A percentile compares a stretch with the other conserved stretches of the same genome.
Evolutionary conservation across 2,888 invertebrate species (phyloP).

Genomic region (Andrena trimmerana): DNA sequence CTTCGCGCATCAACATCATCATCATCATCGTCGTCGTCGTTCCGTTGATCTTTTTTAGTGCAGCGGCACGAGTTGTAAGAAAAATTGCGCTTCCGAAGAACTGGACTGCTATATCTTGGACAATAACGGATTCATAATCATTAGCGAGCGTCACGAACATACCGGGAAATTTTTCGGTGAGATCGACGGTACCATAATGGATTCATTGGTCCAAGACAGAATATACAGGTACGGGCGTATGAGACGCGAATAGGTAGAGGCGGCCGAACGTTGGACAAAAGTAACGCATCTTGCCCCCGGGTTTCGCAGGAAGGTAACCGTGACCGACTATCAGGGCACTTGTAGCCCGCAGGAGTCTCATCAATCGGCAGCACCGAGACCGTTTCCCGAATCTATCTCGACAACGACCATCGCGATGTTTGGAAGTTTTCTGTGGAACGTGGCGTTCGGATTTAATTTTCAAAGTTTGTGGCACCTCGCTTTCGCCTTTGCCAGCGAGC

Average conservation of each 20-base stretch:
- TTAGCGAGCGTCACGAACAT: conserved; percentile 94
- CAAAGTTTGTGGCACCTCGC: conserved; percentile 80
- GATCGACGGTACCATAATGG: conserved; percentile 97
- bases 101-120: conserved; percentile 97
- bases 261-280: too few relatives aligned
- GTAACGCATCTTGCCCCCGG: neutral
- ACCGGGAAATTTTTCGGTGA: conserved; percentile 97
- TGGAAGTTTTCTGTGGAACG: conserved; percentile 78
- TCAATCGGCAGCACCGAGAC: conserved; percentile 83
- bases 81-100: conserved; percentile 94
- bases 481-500: conserved; percentile 75
- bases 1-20: neutral
- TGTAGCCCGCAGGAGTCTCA: conserved; percentile 87
- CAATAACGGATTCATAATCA: conserved; percentile 97
- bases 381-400: conserved; percentile 73
- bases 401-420: conserved; percentile 70
- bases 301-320: conserved; percentile 89
- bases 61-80: conserved; percentile 90
- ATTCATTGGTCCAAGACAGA: conserved; percentile 95
- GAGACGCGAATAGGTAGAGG: neutral
- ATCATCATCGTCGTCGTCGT: neutral
- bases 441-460: conserved; percentile 77
- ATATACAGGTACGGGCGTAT: conserved; percentile 88
- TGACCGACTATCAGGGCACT: conserved; percentile 95
- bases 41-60: conserved; percentile 86